Conservation (phyloP, 2,797 vertebrate species). For the Macropodus opercularis region DNA sequence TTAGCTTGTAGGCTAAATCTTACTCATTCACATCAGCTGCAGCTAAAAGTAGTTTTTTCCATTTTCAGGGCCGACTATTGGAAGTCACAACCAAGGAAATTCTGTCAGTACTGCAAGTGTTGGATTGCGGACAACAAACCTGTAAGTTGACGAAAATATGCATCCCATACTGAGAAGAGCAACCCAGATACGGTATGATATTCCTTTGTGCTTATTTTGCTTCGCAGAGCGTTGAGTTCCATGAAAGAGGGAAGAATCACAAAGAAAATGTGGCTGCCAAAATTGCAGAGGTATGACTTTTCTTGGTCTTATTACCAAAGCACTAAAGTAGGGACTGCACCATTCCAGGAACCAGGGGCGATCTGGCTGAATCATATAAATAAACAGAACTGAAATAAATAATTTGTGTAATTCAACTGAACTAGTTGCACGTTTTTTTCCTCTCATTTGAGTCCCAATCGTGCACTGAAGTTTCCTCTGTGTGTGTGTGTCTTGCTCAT, state of each 20-base stretch:
- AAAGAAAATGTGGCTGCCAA: constrained; percentile 98
- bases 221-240: constrained; percentile 95
- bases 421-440: too few species aligned
- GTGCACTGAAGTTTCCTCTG: too few species aligned
- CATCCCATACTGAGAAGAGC: not conserved
- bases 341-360: not conserved
- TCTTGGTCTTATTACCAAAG: not conserved
- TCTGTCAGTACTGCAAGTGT: constrained; percentile 98
- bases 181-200: not conserved
- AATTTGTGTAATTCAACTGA: too few species aligned
- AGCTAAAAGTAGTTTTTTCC: not conserved
- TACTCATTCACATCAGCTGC: not conserved
- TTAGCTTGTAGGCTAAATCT: constrained; percentile 50
- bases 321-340: not conserved
- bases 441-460: too few species aligned
- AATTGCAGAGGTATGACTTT: constrained; percentile 89
- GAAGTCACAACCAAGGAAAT: constrained; percentile 99
- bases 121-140: constrained; percentile 99
- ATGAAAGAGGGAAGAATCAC: constrained; percentile 98
- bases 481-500: too few species aligned
- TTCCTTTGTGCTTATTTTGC: constrained; percentile 28
- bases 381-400: not conserved
- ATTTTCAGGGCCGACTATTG: constrained; percentile 94
- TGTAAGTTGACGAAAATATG: constrained; percentile 75
- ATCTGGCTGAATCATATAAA: not conserved